These are phyloP conservation scores for Pseudonaja textilis DNA, from an alignment of 2,113 vertebrate genomes.

Conservation along the genomic window DNA sequence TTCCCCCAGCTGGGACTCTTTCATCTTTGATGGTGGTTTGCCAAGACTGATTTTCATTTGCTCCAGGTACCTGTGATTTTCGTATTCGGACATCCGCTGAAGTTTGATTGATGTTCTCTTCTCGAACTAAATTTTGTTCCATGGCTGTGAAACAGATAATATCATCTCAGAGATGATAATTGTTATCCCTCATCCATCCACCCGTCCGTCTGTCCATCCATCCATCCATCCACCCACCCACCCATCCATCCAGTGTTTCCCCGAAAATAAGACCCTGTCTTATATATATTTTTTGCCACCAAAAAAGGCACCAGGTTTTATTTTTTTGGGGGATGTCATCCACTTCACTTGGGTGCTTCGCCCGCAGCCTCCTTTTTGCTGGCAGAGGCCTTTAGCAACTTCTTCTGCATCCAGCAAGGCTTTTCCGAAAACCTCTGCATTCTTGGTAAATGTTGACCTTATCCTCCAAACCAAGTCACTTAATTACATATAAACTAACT, in stretches of 20 bases:
- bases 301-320: too few species aligned
- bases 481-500: neutral
- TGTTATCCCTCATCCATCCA: accelerated
- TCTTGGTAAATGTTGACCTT: neutral
- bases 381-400: too few species aligned
- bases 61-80: slow-evolving; percentile 84
- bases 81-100: slow-evolving; percentile 89
- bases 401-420: too few species aligned
- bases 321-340: too few species aligned
- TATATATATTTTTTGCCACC: too few species aligned
- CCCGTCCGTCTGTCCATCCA: too few species aligned
- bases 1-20: neutral
- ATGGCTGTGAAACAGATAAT: slow-evolving; percentile 72
- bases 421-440: neutral
- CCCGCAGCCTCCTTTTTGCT: too few species aligned
- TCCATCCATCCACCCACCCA: too few species aligned
- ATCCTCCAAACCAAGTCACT: neutral
- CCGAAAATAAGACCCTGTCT: too few species aligned
- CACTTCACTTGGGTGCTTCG: too few species aligned
- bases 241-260: too few species aligned
- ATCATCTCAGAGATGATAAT: accelerated
- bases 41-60: neutral
- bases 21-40: neutral
- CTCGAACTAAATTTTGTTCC: slow-evolving; percentile 81
- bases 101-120: slow-evolving; percentile 72